Evolutionary conservation across 1,140 invertebrate species (phyloP).

Genomic region (Leptopilina clavipes): DNA sequence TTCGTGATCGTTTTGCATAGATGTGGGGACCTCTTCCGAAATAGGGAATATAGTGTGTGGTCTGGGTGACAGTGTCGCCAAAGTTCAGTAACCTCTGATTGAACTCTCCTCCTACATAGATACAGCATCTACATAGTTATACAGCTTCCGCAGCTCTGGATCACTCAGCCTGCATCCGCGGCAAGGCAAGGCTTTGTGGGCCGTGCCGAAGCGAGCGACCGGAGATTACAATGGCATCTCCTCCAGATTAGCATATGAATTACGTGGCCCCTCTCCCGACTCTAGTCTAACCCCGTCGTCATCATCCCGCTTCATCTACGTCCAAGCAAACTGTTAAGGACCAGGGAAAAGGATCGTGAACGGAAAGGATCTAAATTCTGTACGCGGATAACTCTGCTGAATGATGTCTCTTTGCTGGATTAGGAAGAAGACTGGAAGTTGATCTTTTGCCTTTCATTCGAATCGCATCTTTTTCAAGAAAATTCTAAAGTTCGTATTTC

Average conservation of each 20-base stretch:
- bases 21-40: not conserved
- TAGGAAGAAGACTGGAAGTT: not conserved
- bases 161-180: conserved; percentile 68
- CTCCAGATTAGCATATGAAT: conserved; percentile 75
- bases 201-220: conserved; percentile 66
- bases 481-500: not conserved
- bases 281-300: conserved; percentile 45
- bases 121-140: conserved; percentile 63
- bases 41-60: conserved; percentile 3
- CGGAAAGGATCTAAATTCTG: conserved; percentile 26
- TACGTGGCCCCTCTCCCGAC: conserved; percentile 59
- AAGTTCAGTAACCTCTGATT: conserved; percentile 61
- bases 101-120: conserved; percentile 60
- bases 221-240: conserved; percentile 76
- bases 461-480: not conserved
- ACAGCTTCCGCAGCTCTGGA: conserved; percentile 59
- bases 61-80: conserved; percentile 43
- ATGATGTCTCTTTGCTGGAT: not conserved
- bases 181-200: conserved; percentile 71
- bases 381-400: not conserved
- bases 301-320: conserved; percentile 33
- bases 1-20: conserved; percentile 17
- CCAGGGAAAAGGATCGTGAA: conserved; percentile 29
- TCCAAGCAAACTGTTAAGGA: conserved; percentile 39
- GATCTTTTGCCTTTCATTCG: conserved; percentile 24